Conservation (phyloP, 2,113 vertebrate species). For the Coregonus clupeaformis region DNA sequence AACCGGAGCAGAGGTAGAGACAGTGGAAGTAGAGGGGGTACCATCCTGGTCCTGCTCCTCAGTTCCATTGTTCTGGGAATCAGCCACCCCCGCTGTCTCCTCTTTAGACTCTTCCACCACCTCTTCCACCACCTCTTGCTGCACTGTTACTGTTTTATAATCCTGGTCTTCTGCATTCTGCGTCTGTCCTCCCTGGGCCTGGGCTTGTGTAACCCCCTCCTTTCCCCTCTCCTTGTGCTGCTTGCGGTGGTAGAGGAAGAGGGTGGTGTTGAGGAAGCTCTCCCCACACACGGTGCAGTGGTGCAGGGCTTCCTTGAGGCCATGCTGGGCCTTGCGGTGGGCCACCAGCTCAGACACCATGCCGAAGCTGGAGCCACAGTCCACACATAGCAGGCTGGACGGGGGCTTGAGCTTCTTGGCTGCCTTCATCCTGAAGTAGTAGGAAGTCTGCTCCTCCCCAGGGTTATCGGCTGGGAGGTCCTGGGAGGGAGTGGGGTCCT, state of each 20-base stretch:
- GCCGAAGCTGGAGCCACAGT: slow-evolving; percentile 85
- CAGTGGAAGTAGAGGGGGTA: not conserved
- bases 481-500: not conserved
- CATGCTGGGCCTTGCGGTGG: slow-evolving; percentile 81
- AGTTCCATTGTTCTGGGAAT: slow-evolving; percentile 15
- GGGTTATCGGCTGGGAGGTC: not conserved
- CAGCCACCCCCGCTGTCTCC: slow-evolving; percentile 11
- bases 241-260: slow-evolving; percentile 91
- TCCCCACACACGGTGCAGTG: slow-evolving; percentile 85
- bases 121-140: not conserved
- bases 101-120: slow-evolving; percentile 9
- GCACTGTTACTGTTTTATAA: not conserved
- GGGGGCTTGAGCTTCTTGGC: slow-evolving; percentile 71
- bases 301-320: slow-evolving; percentile 82
- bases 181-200: not conserved
- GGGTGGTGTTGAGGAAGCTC: slow-evolving; percentile 89
- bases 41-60: slow-evolving; percentile 19
- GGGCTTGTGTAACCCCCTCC: slow-evolving; percentile 25
- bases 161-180: not conserved
- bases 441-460: slow-evolving; percentile 12
- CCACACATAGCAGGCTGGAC: slow-evolving; percentile 82
- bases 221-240: slow-evolving; percentile 76
- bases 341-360: slow-evolving; percentile 83
- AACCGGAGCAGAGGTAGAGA: not conserved
- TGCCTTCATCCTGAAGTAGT: slow-evolving; percentile 51